Percentiles rank a stretch among this genome's conserved stretches.
These are phyloP conservation scores for Ischnura elegans DNA, from an alignment of 2,888 invertebrate genomes.

Conservation along the genomic window DNA sequence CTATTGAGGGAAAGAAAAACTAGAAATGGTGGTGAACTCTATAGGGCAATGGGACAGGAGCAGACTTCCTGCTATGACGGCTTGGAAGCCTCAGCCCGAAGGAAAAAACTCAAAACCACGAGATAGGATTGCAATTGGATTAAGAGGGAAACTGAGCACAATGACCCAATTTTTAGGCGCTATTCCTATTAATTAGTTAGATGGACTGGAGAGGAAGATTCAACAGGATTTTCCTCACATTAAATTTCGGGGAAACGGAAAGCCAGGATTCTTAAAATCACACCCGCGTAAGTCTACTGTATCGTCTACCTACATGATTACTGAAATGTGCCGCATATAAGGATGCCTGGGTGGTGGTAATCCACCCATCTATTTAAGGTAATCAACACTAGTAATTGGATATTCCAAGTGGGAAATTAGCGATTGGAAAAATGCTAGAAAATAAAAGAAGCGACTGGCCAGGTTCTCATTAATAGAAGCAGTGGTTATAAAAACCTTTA, in stretches of 20 bases:
- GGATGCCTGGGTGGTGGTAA: neutral
- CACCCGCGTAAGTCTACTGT: neutral
- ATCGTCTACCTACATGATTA: neutral
- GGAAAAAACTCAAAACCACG: neutral
- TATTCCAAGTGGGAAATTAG: neutral
- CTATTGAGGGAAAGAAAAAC: neutral
- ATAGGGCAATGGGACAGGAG: neutral
- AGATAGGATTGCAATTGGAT: slow-evolving; percentile 25
- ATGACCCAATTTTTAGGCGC: slow-evolving; percentile 20
- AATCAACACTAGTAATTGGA: neutral
- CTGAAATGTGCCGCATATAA: neutral
- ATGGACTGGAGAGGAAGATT: neutral
- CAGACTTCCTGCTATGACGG: neutral
- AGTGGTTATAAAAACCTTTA: no score
- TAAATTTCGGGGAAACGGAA: neutral
- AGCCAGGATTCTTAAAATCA: neutral
- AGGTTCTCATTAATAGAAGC: no score
- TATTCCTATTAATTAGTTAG: slow-evolving; percentile 43
- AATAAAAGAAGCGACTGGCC: no score
- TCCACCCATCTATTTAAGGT: neutral
- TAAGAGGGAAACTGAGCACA: neutral
- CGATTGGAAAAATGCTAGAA: neutral
- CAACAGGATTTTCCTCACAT: neutral
- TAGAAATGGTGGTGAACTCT: neutral
- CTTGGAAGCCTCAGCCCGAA: neutral